phyloP scores from a whole-genome alignment of 2,113 vertebrate genomes.

The Mesitornis unicolor region DNA sequence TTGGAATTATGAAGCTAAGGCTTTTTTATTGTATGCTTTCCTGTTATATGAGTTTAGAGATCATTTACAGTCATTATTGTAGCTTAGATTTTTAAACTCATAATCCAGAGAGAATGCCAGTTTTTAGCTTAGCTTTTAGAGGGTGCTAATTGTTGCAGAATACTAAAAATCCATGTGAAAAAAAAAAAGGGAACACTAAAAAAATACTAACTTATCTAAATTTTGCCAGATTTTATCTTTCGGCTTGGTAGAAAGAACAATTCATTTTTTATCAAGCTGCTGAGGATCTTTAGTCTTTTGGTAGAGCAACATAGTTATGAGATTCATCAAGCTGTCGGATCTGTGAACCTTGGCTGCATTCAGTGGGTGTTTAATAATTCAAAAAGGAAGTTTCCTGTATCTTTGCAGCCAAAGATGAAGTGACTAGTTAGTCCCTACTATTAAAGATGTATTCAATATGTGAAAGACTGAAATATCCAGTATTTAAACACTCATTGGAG shows the following conservation, averaged over 20 bases:
- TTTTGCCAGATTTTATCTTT: conserved; percentile 8
- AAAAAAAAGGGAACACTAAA: not conserved
- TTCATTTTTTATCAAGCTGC: conserved; percentile 63
- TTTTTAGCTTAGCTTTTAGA: not conserved
- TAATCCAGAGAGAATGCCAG: not conserved
- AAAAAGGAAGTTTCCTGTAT: conserved; percentile 13
- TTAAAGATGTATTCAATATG: not conserved
- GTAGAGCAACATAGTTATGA: conserved; percentile 28
- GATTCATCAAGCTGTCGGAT: conserved; percentile 22
- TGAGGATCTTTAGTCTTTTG: conserved; percentile 49
- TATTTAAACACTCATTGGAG: not conserved
- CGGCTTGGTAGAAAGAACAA: conserved; percentile 27
- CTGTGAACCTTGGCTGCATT: conserved; percentile 37
- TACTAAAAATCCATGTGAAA: not conserved
- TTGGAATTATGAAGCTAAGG: not conserved
- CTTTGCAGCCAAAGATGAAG: not conserved
- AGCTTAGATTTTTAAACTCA: not conserved
- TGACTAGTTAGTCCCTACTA: not conserved
- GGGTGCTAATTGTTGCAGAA: not conserved
- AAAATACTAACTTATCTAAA: not conserved
- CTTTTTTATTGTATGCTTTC: not conserved
- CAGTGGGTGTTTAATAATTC: conserved; percentile 65
- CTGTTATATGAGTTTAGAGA: not conserved
- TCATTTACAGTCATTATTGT: not conserved
- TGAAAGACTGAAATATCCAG: not conserved